Evolutionary conservation across 1,140 invertebrate species (phyloP).

Genomic region (Drosophila biarmipes): DNA sequence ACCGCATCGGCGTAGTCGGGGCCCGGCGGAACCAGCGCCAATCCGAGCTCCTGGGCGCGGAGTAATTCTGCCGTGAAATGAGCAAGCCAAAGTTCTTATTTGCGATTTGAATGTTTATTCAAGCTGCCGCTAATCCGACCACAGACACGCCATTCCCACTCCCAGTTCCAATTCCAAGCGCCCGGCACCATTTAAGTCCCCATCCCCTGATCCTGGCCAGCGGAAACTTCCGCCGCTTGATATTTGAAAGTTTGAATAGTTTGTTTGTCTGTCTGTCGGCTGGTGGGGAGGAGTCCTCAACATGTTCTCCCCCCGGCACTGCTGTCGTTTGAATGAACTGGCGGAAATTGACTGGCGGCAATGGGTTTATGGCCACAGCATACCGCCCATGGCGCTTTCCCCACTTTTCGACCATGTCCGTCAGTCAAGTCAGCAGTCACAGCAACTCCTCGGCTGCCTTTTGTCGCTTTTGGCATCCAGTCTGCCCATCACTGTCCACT

Average conservation of each 20-base stretch:
- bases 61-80: constrained; percentile 68
- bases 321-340: constrained; percentile 24
- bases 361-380: constrained; percentile 19
- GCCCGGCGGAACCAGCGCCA: constrained; percentile 28
- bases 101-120: constrained; percentile 53
- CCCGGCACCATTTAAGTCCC: not conserved
- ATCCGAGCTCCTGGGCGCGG: constrained; percentile 35
- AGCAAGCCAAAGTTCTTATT: constrained; percentile 50
- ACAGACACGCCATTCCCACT: constrained; percentile 19
- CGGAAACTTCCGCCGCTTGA: constrained; percentile 48
- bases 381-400: not conserved
- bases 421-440: constrained; percentile 44
- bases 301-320: constrained; percentile 42
- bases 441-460: constrained; percentile 38
- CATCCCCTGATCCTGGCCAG: not conserved
- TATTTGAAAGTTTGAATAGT: constrained; percentile 67
- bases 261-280: constrained; percentile 33
- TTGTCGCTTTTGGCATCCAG: constrained; percentile 62
- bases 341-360: constrained; percentile 75
- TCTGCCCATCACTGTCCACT: constrained; percentile 25
- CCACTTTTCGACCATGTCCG: constrained; percentile 24
- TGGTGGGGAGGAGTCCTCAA: constrained; percentile 18
- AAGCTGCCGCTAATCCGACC: constrained; percentile 57
- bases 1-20: constrained; percentile 68
- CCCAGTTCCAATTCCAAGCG: not conserved